A percentile compares a stretch with the other conserved stretches of the same genome.
These are phyloP conservation scores for Sarcophaga rosellei DNA, from an alignment of 2,888 invertebrate species.

Conservation along the genomic window DNA sequence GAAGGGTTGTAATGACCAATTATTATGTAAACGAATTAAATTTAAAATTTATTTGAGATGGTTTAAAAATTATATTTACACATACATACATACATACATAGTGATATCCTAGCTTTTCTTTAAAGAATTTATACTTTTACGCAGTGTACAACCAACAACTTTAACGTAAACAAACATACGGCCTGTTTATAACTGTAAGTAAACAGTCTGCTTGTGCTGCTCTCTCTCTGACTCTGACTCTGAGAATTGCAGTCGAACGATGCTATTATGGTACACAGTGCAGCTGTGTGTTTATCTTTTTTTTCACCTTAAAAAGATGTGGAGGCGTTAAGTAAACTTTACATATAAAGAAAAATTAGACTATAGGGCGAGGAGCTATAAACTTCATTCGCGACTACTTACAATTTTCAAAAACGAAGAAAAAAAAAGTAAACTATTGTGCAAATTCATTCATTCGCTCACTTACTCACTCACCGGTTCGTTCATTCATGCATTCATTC, in stretches of 20 bases:
- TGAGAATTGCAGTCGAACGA: not conserved
- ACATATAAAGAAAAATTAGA: conserved; percentile 18
- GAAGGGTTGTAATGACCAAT: too few relatives aligned
- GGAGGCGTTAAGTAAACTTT: conserved; percentile 29
- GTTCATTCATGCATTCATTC: conserved; percentile 11
- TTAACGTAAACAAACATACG: conserved; percentile 3
- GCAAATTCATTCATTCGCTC: conserved; percentile 13
- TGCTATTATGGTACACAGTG: conserved; percentile 12
- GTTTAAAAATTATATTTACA: too few relatives aligned
- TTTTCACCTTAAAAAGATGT: conserved; percentile 41
- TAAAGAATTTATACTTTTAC: too few relatives aligned
- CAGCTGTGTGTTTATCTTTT: conserved; percentile 35
- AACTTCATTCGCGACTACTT: conserved; percentile 16
- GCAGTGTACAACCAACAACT: too few relatives aligned
- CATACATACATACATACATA: too few relatives aligned
- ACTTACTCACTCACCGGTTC: not conserved
- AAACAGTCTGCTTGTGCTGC: not conserved
- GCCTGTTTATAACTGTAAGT: conserved; percentile 18
- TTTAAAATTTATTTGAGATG: too few relatives aligned
- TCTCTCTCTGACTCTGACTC: not conserved
- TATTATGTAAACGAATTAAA: too few relatives aligned
- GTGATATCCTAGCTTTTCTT: too few relatives aligned
- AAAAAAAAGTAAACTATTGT: conserved; percentile 5
- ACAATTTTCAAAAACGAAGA: conserved; percentile 1
- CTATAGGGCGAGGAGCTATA: too few relatives aligned